Conservation (phyloP, 2,113 vertebrate genomes). For the Anser cygnoides region DNA sequence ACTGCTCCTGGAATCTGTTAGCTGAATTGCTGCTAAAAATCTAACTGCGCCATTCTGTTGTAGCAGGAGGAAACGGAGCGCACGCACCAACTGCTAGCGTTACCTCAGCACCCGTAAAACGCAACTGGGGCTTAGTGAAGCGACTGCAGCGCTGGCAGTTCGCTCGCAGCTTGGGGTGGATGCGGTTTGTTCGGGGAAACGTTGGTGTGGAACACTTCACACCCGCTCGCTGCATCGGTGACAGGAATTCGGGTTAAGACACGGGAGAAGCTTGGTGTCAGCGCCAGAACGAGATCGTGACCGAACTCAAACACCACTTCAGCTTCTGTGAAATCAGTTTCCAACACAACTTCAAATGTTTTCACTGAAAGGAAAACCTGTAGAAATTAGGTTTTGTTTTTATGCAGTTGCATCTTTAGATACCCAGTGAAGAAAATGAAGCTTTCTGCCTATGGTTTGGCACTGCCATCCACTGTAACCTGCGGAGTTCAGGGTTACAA, state of each 20-base stretch:
- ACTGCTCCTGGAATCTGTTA: neutral
- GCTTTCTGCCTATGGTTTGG: neutral
- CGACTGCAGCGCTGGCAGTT: neutral
- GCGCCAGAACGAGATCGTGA: neutral
- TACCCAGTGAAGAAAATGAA: neutral
- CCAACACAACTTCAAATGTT: neutral
- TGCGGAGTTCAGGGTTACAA: neutral
- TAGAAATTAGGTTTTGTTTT: no score
- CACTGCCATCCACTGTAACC: neutral
- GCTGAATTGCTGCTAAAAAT: neutral
- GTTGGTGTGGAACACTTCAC: accelerated
- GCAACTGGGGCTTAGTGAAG: neutral
- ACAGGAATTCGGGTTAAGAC: neutral
- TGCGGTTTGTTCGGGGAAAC: neutral
- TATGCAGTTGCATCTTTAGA: neutral
- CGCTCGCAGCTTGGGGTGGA: neutral
- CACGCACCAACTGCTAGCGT: neutral
- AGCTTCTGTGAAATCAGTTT: neutral
- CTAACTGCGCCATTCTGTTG: neutral
- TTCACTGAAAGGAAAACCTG: neutral
- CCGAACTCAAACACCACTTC: neutral
- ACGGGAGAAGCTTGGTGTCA: neutral
- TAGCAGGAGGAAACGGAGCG: neutral
- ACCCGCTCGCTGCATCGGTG: accelerated
- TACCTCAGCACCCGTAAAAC: neutral